Base-by-base conservation (phyloP, 2,113 vertebrate species). In the Tretioscincus oriximinensis region DNA sequence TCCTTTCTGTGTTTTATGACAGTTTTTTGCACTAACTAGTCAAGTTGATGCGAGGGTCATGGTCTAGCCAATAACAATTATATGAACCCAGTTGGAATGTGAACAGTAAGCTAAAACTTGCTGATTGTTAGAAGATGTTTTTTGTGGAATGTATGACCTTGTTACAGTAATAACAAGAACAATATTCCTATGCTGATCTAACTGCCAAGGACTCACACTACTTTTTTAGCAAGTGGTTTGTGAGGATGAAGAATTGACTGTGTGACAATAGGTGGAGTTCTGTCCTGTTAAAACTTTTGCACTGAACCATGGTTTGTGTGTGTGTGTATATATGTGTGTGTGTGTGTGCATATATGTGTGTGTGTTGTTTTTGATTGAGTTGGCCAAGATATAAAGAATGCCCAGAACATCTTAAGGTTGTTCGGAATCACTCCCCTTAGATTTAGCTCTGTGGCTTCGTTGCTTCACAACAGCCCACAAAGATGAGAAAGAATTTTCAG, bases 21-120 rank as follows among this genome's bases (percentile, higher is more conserved):
- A 81, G 60, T 26, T 49, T 74, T 76, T 76, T 82, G 73, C 73
- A 76, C 65, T 76, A 70, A 70, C 9, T 60, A 61, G 60, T 69
- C 45, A 31, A 61, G 47, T 35, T 51, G 66, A 69, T 7, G 20
- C 24, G n/a, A 41, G 41, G 61, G 58, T 3, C 68, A 16, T 16
- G 4, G 7, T 60, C 7, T 65, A 76, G 73, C 65, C 64, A 51
- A 47, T 49, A 63, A 5, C 29, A 20, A 80, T 63, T 68, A 20
- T 24, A 45, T 41, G 45, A 35, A 14, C 14, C 18, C 2, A 2
- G 24, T 26, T 49, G n/a, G 7, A 54, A 26, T 24, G 61, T 76
- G 14, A 45, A 79, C 76, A 31, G 16, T 63, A 73, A 63, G 28
- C 28, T 21, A 70, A 60, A 76, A 69, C 22, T 22, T 76, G 29